phyloP scores from a whole-genome alignment of 2,888 invertebrate species.

The Colletes collaris region DNA sequence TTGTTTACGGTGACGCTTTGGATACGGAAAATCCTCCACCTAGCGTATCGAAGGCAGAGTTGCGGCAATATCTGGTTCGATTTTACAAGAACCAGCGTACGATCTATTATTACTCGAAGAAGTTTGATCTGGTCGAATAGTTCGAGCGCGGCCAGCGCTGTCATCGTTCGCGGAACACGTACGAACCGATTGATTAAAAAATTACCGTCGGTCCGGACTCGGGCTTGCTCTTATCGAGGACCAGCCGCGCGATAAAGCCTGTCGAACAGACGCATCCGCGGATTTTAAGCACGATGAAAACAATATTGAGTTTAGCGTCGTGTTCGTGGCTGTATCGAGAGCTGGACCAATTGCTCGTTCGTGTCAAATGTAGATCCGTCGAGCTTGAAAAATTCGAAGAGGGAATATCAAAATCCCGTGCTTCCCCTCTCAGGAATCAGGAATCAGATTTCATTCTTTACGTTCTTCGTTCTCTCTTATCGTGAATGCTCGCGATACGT shows the following conservation, averaged over 20 bases:
- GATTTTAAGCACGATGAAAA: constrained; percentile 7
- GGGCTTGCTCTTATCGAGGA: constrained; percentile 58
- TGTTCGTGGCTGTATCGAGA: constrained; percentile 41
- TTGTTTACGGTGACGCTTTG: not conserved
- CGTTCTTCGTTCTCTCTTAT: constrained; percentile 56
- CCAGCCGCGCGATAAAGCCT: constrained; percentile 58
- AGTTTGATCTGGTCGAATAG: no score
- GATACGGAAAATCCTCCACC: not conserved
- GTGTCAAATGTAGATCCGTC: constrained; percentile 41
- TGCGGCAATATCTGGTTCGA: not conserved
- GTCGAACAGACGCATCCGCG: constrained; percentile 36
- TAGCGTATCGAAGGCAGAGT: constrained; percentile 10
- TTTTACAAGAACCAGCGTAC: not conserved
- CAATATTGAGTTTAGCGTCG: constrained; percentile 5
- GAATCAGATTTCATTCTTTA: constrained; percentile 61
- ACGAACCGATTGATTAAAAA: constrained; percentile 43
- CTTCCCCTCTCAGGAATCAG: not conserved
- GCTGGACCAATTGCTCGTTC: constrained; percentile 41
- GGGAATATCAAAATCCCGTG: constrained; percentile 32
- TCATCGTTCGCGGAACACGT: constrained; percentile 3
- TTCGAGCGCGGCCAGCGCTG: not conserved
- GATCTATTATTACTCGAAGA: not conserved
- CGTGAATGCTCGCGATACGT: constrained; percentile 50
- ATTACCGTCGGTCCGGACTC: constrained; percentile 56
- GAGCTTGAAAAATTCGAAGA: constrained; percentile 5